These are phyloP conservation scores for Phrynosoma platyrhinos DNA, from an alignment of 2,113 vertebrate genomes.

Conservation along the genomic window DNA sequence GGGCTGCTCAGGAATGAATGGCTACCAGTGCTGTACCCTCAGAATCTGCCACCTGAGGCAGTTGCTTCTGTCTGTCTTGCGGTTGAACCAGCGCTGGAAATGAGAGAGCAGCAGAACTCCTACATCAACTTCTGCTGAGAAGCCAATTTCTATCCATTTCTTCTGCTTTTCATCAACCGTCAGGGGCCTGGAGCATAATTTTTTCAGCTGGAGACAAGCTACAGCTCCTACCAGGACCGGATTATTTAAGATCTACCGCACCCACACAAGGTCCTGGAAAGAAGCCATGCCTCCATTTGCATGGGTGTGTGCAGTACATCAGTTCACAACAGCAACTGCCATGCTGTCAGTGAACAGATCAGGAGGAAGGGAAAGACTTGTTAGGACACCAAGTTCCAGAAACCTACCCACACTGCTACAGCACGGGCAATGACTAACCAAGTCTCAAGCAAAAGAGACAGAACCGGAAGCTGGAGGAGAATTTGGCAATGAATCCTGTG, in stretches of 20 bases:
- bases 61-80: background rate
- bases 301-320: background rate
- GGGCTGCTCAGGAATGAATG: no score
- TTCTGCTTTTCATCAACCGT: conserved; percentile 1
- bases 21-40: no score
- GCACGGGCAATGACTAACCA: background rate
- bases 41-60: background rate
- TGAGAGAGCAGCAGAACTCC: background rate
- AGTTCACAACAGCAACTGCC: background rate
- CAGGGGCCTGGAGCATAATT: background rate
- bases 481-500: background rate
- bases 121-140: background rate
- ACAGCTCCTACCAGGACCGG: background rate
- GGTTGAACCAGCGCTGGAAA: background rate
- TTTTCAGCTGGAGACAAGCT: conserved; percentile 14
- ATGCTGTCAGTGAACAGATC: background rate
- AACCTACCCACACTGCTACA: background rate
- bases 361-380: background rate
- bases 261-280: conserved; percentile 43
- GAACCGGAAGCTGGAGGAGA: background rate
- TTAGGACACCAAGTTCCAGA: background rate
- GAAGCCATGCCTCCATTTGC: background rate
- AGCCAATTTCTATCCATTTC: background rate
- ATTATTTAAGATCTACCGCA: background rate
- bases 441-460: background rate